Evolutionary conservation across 2,113 vertebrate genomes (phyloP), one percentile per base, ranked within the genome.

Genomic region (Thymallus thymallus): DNA sequence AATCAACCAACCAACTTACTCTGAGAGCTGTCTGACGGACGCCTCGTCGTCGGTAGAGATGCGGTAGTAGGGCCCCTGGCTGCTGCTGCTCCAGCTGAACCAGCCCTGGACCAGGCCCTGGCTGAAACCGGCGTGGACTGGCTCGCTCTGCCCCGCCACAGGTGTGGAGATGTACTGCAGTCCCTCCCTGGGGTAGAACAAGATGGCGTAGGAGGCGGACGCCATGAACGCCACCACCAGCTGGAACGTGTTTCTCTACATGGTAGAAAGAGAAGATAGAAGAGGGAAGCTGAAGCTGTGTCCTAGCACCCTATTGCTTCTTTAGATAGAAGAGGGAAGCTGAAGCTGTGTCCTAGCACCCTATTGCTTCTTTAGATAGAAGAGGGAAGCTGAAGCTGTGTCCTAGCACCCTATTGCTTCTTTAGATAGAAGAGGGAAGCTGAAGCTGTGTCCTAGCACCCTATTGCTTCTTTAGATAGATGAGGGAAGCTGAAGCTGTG

Each of bases 171-270:
- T 85, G 78, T 96, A 98, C 82, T 95, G 94, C 86, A 98, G 88
- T 23, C 92, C 85, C 0, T 89, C 90, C 71, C 90, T 91, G 32
- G 97, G 97, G 79, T 97, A 99, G 68, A 98, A 84, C 83, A 98
- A 92, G 88, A 99, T 89, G 76, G 95, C 96, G n/a, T 92, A 95
- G 68, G 95, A 93, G 72, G 87, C 90, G n/a, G 89, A 90, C 2
- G 82, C 89, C 24, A 91, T 93, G 68, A 91, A 95, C 5, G 91
- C 94, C 78, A 99, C 71, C 18, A 95, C 90, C 76, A 95, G 91
- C 88, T 99, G 97, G 90, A 98, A 97, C 0, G 97, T 98, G 88
- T 96, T 99, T 87, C 94, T 95, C 96, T 98, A 81, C 6, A 78
- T 81, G 9, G 14, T 9, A 20, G 5, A 61, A 14, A 55, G 16